Evolutionary conservation across 1,140 invertebrate genomes (phyloP).

Genomic region (Drosophila leontia): DNA sequence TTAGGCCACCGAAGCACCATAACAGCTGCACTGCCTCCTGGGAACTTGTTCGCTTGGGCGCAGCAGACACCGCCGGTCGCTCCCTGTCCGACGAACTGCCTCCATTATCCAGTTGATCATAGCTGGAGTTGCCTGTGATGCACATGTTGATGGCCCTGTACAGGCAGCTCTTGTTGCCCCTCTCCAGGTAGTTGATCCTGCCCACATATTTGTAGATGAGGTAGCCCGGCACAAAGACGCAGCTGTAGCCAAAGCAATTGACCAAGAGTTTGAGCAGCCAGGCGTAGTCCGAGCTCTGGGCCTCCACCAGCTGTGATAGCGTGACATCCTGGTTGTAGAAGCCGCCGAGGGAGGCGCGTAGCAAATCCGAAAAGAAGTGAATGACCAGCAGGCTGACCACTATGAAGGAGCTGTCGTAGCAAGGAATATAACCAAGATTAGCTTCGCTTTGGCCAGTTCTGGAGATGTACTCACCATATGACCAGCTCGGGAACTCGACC

Average conservation of each 20-base stretch:
- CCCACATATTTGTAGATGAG: conserved; percentile 94
- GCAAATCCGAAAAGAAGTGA: conserved; percentile 79
- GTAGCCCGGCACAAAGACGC: conserved; percentile 94
- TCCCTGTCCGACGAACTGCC: conserved; percentile 80
- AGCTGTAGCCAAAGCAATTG: conserved; percentile 95
- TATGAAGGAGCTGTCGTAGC: conserved; percentile 61
- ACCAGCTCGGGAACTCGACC: conserved; percentile 71
- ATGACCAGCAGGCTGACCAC: conserved; percentile 73
- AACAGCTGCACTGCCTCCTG: conserved; percentile 88
- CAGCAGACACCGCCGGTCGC: conserved; percentile 37
- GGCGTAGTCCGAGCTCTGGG: conserved; percentile 86
- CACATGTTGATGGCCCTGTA: conserved; percentile 87
- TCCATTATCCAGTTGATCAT: conserved; percentile 41
- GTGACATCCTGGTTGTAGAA: conserved; percentile 67
- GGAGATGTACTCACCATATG: conserved; percentile 60
- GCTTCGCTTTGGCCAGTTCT: no score
- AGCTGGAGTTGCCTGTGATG: conserved; percentile 86
- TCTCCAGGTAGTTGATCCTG: conserved; percentile 92
- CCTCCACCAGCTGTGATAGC: conserved; percentile 77
- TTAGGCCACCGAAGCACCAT: conserved; percentile 95
- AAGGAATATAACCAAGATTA: not conserved
- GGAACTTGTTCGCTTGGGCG: conserved; percentile 84
- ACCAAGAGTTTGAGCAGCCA: conserved; percentile 92
- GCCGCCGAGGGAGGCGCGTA: conserved; percentile 66
- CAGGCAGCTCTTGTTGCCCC: conserved; percentile 86